These are phyloP conservation scores for Thripadectes ignobilis DNA, from an alignment of 2,797 vertebrate species.

Conservation along the genomic window DNA sequence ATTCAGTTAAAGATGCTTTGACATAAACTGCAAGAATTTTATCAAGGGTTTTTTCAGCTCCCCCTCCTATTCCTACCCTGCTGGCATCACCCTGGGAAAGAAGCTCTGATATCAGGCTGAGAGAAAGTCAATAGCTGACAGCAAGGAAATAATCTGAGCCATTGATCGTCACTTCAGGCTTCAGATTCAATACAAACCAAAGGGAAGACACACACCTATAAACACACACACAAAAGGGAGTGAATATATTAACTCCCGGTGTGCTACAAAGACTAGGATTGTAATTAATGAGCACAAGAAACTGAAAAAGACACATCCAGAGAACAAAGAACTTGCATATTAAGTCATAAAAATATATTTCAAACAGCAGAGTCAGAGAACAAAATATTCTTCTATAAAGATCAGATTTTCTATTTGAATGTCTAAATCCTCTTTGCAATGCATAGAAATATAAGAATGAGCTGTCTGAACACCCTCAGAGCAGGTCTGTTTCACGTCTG, in stretches of 20 bases:
- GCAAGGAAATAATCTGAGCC: slow-evolving; percentile 80
- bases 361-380: background rate
- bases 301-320: background rate
- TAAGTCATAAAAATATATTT: background rate
- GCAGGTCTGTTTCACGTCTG: background rate
- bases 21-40: slow-evolving; percentile 9
- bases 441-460: background rate
- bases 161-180: slow-evolving; percentile 80
- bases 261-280: background rate
- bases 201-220: slow-evolving; percentile 56
- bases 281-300: background rate
- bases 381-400: background rate
- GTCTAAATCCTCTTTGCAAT: background rate
- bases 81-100: slow-evolving; percentile 19
- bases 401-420: background rate
- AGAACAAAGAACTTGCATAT: background rate
- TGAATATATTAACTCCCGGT: slow-evolving; percentile 45
- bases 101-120: slow-evolving; percentile 70
- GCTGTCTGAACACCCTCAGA: background rate
- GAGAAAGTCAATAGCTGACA: slow-evolving; percentile 83
- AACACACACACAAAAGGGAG: slow-evolving; percentile 28
- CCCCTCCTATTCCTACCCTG: background rate
- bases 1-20: slow-evolving; percentile 16
- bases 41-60: background rate
- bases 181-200: slow-evolving; percentile 74